Evolutionary conservation across 2,797 vertebrate species (phyloP).

Genomic region (Thalassophryne amazonica): DNA sequence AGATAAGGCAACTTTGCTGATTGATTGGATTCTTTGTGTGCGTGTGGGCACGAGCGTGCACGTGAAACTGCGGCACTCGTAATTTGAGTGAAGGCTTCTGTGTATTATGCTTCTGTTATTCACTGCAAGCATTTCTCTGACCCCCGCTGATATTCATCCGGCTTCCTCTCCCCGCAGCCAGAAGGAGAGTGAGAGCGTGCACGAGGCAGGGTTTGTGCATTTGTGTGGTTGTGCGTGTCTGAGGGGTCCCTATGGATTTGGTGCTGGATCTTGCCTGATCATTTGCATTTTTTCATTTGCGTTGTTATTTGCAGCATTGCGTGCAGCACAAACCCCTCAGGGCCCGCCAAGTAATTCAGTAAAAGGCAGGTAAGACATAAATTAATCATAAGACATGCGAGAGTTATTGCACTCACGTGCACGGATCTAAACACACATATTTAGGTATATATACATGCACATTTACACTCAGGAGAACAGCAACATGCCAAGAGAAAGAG

Average conservation of each 20-base stretch:
- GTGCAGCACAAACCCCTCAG: constrained; percentile 59
- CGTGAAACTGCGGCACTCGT: constrained; percentile 63
- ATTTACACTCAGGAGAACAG: not conserved
- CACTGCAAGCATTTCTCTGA: constrained; percentile 70
- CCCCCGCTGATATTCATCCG: constrained; percentile 74
- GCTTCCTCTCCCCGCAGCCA: constrained; percentile 52
- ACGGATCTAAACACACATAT: constrained; percentile 28
- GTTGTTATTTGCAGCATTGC: constrained; percentile 77
- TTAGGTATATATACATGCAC: constrained; percentile 13
- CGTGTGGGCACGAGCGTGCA: constrained; percentile 27
- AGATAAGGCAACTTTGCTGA: constrained; percentile 92
- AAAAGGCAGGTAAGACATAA: constrained; percentile 77
- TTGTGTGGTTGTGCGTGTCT: constrained; percentile 33
- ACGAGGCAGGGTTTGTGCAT: constrained; percentile 30
- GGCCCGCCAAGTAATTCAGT: constrained; percentile 67
- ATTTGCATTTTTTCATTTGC: constrained; percentile 81
- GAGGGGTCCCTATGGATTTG: constrained; percentile 62
- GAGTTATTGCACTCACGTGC: constrained; percentile 54
- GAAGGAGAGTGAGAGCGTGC: constrained; percentile 32
- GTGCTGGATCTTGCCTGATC: constrained; percentile 64
- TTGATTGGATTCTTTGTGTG: constrained; percentile 91
- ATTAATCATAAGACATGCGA: constrained; percentile 72
- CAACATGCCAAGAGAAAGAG: not conserved
- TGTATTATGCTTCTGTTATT: constrained; percentile 77
- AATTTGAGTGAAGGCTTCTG: constrained; percentile 74